A percentile compares a stretch with the other conserved stretches of the same genome.
Conservation (phyloP, 1,140 invertebrate genomes). For the Cotesia chilonis region DNA sequence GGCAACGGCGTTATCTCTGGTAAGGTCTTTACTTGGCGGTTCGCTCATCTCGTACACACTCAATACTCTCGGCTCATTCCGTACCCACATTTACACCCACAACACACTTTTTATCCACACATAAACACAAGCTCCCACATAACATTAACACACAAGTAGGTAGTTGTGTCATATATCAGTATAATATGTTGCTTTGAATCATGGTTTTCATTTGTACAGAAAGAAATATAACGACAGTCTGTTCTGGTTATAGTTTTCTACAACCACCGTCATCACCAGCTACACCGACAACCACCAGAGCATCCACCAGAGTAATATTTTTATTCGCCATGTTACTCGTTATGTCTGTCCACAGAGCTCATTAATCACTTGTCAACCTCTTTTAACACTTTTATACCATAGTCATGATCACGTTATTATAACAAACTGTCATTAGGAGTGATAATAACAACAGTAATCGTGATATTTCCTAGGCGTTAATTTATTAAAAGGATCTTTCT, state of each 20-base stretch:
- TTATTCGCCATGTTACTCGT: conserved; percentile 30
- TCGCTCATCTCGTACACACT: neutral
- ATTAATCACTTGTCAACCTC: conserved; percentile 37
- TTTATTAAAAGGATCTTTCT: no score
- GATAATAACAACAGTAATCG: no score
- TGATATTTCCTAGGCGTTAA: no score
- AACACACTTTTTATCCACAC: neutral
- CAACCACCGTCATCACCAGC: conserved; percentile 6
- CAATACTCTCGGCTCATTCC: conserved; percentile 3
- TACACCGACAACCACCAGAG: conserved; percentile 14
- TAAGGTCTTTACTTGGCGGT: neutral
- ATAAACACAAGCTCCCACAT: no score
- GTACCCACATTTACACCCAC: neutral
- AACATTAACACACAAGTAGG: no score
- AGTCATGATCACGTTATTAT: neutral
- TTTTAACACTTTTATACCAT: neutral
- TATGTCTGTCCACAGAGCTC: conserved; percentile 37
- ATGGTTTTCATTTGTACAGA: conserved; percentile 10
- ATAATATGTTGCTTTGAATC: conserved; percentile 5
- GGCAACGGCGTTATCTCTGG: conserved; percentile 18
- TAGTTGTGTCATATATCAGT: no score
- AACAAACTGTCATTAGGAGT: neutral
- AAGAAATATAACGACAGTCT: conserved; percentile 21
- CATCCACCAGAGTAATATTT: conserved; percentile 6
- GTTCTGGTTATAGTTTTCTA: conserved; percentile 27